These are phyloP conservation scores for Nomada ruficornis DNA, from an alignment of 2,888 invertebrate species.

Conservation along the genomic window DNA sequence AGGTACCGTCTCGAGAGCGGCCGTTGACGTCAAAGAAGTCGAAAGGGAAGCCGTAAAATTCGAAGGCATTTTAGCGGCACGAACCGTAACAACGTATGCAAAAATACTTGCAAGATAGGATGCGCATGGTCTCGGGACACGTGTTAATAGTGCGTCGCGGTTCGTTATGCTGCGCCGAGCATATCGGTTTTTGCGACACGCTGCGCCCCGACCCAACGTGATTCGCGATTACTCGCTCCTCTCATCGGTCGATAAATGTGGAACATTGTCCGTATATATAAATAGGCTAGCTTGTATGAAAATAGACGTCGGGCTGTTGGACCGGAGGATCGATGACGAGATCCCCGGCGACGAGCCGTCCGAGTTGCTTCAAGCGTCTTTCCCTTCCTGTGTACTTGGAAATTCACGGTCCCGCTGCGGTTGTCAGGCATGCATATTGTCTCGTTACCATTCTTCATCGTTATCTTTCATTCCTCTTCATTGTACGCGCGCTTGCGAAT, in stretches of 20 bases:
- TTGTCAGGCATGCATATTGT: background rate
- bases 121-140: background rate
- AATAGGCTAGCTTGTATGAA: slow-evolving; percentile 77
- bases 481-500: background rate
- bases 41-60: slow-evolving; percentile 42
- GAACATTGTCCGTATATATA: slow-evolving; percentile 81
- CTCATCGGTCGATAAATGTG: slow-evolving; percentile 77
- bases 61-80: background rate
- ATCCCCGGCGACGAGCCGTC: slow-evolving; percentile 47
- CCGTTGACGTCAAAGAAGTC: slow-evolving; percentile 75
- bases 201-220: slow-evolving; percentile 9
- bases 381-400: background rate
- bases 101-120: slow-evolving; percentile 11
- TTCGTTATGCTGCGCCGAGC: background rate
- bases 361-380: slow-evolving; percentile 31
- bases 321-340: slow-evolving; percentile 77
- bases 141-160: slow-evolving; percentile 2
- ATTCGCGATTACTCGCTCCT: slow-evolving; percentile 69
- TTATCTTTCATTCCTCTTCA: background rate
- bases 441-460: background rate
- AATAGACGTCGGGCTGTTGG: slow-evolving; percentile 81
- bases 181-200: background rate
- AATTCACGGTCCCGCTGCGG: slow-evolving; percentile 39
- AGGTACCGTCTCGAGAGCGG: slow-evolving; percentile 39
- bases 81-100: background rate